Conservation (phyloP, 2,888 invertebrate species). For the Drosophila longiperda region DNA sequence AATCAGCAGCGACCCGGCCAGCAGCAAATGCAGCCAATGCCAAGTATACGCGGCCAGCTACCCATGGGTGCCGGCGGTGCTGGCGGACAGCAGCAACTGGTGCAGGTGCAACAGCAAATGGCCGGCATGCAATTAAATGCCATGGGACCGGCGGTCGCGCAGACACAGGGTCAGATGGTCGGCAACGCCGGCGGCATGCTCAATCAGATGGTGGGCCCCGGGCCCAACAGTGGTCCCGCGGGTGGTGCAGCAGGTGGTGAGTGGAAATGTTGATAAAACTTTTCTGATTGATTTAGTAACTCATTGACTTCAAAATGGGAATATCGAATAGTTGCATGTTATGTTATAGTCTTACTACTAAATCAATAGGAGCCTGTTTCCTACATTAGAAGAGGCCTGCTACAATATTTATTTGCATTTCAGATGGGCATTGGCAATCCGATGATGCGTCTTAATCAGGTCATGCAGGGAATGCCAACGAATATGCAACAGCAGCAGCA, state of each 20-base stretch:
- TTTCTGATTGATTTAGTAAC: not conserved
- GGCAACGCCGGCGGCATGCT: constrained; percentile 73
- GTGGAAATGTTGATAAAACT: constrained; percentile 13
- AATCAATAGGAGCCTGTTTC: too few species aligned
- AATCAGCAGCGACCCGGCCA: constrained; percentile 86
- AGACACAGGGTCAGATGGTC: constrained; percentile 76
- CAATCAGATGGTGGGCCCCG: constrained; percentile 80
- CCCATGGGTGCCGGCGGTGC: constrained; percentile 76
- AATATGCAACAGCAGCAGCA: constrained; percentile 85
- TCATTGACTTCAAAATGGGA: not conserved
- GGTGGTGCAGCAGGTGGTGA: constrained; percentile 58
- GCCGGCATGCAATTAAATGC: constrained; percentile 57
- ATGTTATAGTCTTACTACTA: too few species aligned
- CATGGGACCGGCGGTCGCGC: constrained; percentile 62
- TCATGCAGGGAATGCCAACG: constrained; percentile 82
- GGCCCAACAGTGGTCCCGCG: constrained; percentile 84
- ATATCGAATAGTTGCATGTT: not conserved
- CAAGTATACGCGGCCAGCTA: constrained; percentile 84
- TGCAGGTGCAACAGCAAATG: constrained; percentile 84
- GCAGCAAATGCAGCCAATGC: constrained; percentile 79
- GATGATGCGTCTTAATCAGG: constrained; percentile 86
- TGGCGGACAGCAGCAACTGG: constrained; percentile 79
- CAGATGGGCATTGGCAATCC: constrained; percentile 83
- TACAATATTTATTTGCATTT: not conserved
- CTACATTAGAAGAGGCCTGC: too few species aligned